phyloP scores from a whole-genome alignment of 1,140 invertebrate species.

The Acromyrmex heyeri region DNA sequence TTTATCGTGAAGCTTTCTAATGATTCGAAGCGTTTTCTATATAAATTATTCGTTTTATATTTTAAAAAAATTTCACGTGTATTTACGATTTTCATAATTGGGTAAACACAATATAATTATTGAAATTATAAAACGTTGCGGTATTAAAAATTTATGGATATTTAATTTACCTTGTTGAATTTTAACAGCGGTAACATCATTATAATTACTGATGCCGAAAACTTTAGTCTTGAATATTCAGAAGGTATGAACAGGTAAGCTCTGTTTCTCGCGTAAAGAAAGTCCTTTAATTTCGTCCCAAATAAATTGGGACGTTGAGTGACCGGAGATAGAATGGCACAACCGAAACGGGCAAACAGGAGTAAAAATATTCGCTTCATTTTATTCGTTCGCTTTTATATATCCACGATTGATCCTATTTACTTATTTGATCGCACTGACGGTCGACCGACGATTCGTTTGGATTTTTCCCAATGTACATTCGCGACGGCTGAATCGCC shows the following conservation, averaged over 20 bases:
- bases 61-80: neutral
- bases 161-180: constrained; percentile 48
- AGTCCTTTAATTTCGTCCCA: constrained; percentile 34
- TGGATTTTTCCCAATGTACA: constrained; percentile 18
- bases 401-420: neutral
- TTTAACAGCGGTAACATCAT: constrained; percentile 41
- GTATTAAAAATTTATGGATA: constrained; percentile 25
- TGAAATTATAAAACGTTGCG: constrained; percentile 16
- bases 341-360: neutral
- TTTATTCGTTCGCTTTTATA: neutral
- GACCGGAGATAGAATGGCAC: neutral
- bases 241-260: constrained; percentile 18
- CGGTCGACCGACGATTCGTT: neutral
- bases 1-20: neutral
- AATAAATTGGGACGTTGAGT: constrained; percentile 22
- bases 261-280: neutral
- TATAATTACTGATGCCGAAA: constrained; percentile 44
- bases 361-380: neutral
- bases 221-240: constrained; percentile 58
- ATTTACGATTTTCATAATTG: neutral
- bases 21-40: neutral
- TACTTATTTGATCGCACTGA: neutral
- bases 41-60: neutral
- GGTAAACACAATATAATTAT: neutral
- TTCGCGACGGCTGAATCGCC: neutral